A percentile compares a stretch with the other conserved stretches of the same genome.
Evolutionary conservation across 2,888 invertebrate species (phyloP).

Genomic region (Leptopterna dolabrata): DNA sequence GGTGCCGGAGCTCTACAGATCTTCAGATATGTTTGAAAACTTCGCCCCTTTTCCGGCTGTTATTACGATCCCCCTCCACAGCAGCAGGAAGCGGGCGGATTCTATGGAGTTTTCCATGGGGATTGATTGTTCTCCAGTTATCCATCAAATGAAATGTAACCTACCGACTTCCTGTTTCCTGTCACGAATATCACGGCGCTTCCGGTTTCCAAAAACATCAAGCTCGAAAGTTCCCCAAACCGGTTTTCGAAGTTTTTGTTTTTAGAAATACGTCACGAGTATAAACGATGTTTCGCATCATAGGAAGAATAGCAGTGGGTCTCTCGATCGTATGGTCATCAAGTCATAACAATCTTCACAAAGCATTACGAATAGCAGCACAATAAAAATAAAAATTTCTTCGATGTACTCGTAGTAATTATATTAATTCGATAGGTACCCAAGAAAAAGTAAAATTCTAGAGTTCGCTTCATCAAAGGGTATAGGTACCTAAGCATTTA

Average conservation of each 20-base stretch:
- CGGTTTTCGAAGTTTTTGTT: not conserved
- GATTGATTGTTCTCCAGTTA: not conserved
- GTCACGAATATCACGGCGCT: not conserved
- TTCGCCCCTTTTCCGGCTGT: not conserved
- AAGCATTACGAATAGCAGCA: too few relatives aligned
- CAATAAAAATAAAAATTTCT: too few relatives aligned
- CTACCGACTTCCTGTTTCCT: not conserved
- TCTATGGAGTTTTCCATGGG: not conserved
- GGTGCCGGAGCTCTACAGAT: not conserved
- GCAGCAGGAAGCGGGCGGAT: not conserved
- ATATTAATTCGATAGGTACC: too few relatives aligned
- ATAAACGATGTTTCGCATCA: too few relatives aligned
- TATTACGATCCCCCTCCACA: not conserved
- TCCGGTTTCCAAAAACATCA: not conserved
- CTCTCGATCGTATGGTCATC: too few relatives aligned
- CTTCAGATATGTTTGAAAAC: slow-evolving; percentile 7
- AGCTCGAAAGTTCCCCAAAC: not conserved
- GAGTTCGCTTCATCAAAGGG: too few relatives aligned
- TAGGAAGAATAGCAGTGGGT: too few relatives aligned
- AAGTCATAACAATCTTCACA: too few relatives aligned
- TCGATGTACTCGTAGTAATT: too few relatives aligned
- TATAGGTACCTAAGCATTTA: too few relatives aligned
- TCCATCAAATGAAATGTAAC: slow-evolving; percentile 8
- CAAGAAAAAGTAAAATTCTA: too few relatives aligned
- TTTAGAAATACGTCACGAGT: too few relatives aligned